Evolutionary conservation across 2,113 vertebrate species (phyloP).

Genomic region (Pluvialis apricaria): DNA sequence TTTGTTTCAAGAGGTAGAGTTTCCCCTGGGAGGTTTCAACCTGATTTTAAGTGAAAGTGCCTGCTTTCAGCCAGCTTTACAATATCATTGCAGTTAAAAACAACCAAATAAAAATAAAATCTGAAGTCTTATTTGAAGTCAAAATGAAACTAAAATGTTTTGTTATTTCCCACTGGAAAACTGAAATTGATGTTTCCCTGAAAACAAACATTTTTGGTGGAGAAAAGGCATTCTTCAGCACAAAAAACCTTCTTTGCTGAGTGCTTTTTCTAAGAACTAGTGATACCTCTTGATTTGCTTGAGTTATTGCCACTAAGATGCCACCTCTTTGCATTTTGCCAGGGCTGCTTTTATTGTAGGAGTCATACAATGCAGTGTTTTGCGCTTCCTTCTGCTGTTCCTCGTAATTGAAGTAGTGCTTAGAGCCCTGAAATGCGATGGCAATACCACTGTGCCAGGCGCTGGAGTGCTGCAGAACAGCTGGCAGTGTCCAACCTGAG

Average conservation of each 20-base stretch:
- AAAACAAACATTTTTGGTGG: neutral
- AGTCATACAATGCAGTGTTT: neutral
- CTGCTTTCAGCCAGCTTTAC: neutral
- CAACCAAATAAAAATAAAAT: constrained; percentile 30
- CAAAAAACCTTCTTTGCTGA: neutral
- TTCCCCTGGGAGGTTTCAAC: neutral
- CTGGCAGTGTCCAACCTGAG: neutral
- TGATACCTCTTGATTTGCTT: neutral
- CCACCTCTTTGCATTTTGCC: neutral
- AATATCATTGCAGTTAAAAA: neutral
- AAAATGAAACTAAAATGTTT: neutral
- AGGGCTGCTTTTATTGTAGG: neutral
- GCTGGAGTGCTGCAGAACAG: neutral
- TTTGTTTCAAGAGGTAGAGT: neutral
- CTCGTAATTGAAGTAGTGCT: neutral
- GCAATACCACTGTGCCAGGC: neutral
- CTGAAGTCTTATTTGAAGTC: neutral
- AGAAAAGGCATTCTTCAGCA: neutral
- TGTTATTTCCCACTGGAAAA: constrained; percentile 49
- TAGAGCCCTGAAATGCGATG: fast-evolving
- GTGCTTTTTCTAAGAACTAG: neutral
- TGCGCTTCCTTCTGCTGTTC: neutral
- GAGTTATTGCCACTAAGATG: neutral
- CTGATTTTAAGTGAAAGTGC: constrained; percentile 6
- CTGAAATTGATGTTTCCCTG: constrained; percentile 33